Evolutionary conservation across 1,140 invertebrate genomes (phyloP).

Genomic region (Drosophila pseudoobscura): DNA sequence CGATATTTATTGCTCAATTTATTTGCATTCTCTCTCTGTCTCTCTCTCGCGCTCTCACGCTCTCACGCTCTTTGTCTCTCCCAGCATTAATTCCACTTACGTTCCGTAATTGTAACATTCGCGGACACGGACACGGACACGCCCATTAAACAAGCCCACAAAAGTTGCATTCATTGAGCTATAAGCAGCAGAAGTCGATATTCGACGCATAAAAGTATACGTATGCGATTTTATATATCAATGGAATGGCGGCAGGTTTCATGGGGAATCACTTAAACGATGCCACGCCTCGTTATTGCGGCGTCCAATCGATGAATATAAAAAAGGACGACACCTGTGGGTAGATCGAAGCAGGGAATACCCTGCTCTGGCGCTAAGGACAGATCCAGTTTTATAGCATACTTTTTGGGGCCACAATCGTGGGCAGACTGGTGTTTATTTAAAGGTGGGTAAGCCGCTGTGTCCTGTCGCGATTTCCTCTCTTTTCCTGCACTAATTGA

Average conservation of each 20-base stretch:
- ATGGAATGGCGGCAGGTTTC: slow-evolving; percentile 13
- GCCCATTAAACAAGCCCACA: slow-evolving; percentile 37
- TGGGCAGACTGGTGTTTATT: too few relatives aligned
- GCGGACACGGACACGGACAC: slow-evolving; percentile 4
- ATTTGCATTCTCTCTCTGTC: slow-evolving; percentile 31
- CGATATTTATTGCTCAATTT: slow-evolving; percentile 50
- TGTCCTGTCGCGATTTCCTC: neutral
- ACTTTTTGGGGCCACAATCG: too few relatives aligned
- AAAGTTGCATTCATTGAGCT: slow-evolving; percentile 38
- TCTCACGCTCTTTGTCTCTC: neutral
- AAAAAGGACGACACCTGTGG: neutral
- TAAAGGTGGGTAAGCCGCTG: too few relatives aligned
- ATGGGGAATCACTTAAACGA: slow-evolving; percentile 44
- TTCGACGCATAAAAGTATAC: slow-evolving; percentile 7
- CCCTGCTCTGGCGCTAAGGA: neutral
- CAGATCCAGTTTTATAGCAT: too few relatives aligned
- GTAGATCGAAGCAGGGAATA: neutral
- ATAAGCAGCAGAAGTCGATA: slow-evolving; percentile 28
- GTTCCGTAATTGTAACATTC: slow-evolving; percentile 39
- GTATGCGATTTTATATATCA: slow-evolving; percentile 14
- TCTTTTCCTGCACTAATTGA: slow-evolving; percentile 32
- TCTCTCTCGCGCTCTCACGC: too few relatives aligned
- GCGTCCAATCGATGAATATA: neutral
- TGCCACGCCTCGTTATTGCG: slow-evolving; percentile 6
- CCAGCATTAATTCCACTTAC: slow-evolving; percentile 47